Evolutionary conservation across 1,140 invertebrate species (phyloP).

Genomic region (Chelonus insularis): DNA sequence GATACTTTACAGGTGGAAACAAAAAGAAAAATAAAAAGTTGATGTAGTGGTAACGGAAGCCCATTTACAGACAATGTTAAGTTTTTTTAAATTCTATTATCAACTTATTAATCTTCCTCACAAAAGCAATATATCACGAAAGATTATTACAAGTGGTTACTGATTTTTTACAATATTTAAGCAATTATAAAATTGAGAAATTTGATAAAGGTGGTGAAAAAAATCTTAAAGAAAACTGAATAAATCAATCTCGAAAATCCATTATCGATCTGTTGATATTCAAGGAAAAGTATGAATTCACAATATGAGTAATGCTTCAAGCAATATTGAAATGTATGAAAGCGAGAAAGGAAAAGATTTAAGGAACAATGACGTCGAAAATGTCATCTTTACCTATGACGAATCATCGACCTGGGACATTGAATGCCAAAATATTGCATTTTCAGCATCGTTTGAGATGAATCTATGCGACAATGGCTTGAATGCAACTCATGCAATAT

Average conservation of each 20-base stretch:
- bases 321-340: neutral
- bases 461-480: constrained; percentile 24
- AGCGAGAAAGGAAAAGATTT: neutral
- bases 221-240: neutral
- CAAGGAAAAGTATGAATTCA: neutral
- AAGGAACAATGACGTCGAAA: neutral
- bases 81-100: neutral
- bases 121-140: too few relatives aligned
- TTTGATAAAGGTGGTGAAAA: neutral
- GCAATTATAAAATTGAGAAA: too few relatives aligned
- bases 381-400: neutral
- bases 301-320: neutral
- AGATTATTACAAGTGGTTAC: neutral
- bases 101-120: too few relatives aligned
- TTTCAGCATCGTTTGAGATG: constrained; percentile 20
- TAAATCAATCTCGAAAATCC: too few relatives aligned
- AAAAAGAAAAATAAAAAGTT: neutral
- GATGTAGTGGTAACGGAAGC: neutral
- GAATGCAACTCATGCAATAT: constrained; percentile 23
- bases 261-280: too few relatives aligned
- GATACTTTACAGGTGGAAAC: neutral
- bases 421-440: neutral
- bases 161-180: neutral
- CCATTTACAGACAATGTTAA: neutral
- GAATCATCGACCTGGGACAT: neutral